phyloP scores from a whole-genome alignment of 1,140 invertebrate genomes.

The Aplysia californica region DNA sequence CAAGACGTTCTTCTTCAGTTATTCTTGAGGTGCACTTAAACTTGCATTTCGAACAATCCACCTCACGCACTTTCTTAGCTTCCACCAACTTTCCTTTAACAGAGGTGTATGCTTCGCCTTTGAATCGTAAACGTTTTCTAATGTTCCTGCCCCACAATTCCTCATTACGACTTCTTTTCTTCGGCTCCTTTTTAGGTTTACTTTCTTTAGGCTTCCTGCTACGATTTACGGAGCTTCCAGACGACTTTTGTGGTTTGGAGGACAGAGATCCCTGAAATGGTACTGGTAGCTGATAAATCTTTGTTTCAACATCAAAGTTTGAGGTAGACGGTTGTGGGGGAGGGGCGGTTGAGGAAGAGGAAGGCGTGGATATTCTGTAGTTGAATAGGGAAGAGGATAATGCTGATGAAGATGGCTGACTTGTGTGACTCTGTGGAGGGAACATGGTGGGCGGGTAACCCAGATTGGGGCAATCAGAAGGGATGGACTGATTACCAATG shows the following conservation, averaged over 20 bases:
- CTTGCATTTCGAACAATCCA: conserved; percentile 19
- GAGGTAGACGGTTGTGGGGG: neutral
- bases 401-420: conserved; percentile 5
- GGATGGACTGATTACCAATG: neutral
- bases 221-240: neutral
- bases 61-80: conserved; percentile 5
- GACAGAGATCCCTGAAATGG: neutral
- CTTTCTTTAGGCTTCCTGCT: neutral
- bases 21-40: conserved; percentile 18
- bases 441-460: neutral
- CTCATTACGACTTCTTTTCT: conserved; percentile 21
- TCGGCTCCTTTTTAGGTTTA: conserved; percentile 1
- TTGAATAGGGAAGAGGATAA: conserved; percentile 10
- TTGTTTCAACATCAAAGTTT: neutral
- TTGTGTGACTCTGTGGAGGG: neutral
- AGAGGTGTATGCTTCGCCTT: conserved; percentile 20
- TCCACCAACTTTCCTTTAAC: conserved; percentile 13
- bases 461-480: neutral
- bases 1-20: neutral
- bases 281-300: neutral
- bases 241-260: neutral
- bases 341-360: neutral
- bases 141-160: conserved; percentile 16
- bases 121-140: conserved; percentile 19
- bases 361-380: neutral